Evolutionary conservation across 2,797 vertebrate species (phyloP).

Genomic region (Spinus olivaceus): DNA sequence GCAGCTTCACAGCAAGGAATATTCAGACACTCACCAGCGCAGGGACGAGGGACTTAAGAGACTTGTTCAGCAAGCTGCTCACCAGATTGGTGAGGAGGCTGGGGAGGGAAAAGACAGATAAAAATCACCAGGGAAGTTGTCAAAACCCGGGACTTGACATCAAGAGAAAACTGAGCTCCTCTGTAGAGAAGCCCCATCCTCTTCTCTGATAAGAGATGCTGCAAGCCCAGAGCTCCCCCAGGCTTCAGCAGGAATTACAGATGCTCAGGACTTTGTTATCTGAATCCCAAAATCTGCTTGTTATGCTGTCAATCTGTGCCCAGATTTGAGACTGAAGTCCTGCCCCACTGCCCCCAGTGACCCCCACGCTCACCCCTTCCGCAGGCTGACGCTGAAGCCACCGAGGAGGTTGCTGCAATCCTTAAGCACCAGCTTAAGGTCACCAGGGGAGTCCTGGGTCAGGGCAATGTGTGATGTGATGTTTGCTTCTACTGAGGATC

Average conservation of each 20-base stretch:
- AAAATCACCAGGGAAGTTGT: neutral
- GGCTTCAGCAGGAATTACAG: neutral
- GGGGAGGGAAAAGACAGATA: neutral
- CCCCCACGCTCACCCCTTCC: neutral
- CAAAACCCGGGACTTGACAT: neutral
- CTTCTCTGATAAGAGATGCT: neutral
- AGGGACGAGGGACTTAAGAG: constrained; percentile 23
- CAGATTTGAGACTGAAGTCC: neutral
- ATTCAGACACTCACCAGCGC: constrained; percentile 33
- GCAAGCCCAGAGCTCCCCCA: neutral
- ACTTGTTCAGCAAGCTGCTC: constrained; percentile 1
- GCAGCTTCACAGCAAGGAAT: neutral
- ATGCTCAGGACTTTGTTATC: neutral
- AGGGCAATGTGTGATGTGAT: neutral
- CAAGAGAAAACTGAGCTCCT: neutral
- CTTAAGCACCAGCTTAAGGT: constrained; percentile 13
- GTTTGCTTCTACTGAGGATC: constrained; percentile 1
- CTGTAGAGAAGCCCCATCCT: neutral
- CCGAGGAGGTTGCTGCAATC: constrained; percentile 4
- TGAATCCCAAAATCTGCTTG: neutral
- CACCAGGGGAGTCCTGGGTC: neutral
- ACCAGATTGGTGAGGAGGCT: constrained; percentile 40
- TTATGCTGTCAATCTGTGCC: accelerated
- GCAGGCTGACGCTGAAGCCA: neutral
- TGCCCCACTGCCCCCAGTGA: neutral